Conservation (phyloP, 2,113 vertebrate species). For the Rhabdornis inornatus region DNA sequence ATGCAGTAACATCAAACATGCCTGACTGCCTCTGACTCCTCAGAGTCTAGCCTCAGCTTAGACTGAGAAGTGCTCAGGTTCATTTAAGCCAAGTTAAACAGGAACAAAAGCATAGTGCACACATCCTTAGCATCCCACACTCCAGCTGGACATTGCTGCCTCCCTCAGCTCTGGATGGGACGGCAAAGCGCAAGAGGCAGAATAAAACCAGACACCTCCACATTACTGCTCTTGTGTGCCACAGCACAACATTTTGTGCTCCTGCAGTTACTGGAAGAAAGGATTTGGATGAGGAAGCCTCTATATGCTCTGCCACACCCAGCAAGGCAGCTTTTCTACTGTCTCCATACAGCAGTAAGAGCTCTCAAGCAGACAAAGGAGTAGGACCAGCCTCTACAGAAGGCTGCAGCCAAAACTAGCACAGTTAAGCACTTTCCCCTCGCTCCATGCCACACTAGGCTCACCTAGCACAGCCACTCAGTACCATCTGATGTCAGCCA, state of each 20-base stretch:
- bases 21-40: neutral
- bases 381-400: neutral
- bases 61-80: neutral
- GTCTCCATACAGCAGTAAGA: neutral
- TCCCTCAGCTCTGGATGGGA: neutral
- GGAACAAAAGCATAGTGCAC: neutral
- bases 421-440: neutral
- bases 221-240: fast-evolving
- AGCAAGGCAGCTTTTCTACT: neutral
- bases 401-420: neutral
- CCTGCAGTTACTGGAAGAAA: neutral
- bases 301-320: neutral
- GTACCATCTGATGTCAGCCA: neutral
- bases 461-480: neutral
- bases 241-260: neutral
- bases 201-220: neutral
- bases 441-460: no score
- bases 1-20: neutral
- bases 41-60: neutral
- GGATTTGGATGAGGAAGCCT: neutral
- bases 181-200: neutral
- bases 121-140: neutral
- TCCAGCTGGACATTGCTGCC: neutral
- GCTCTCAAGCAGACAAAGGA: neutral
- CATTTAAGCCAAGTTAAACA: neutral